Percentiles rank a stretch among this genome's conserved stretches.
Evolutionary conservation across 2,888 invertebrate species (phyloP).

Genomic region (Polydrusus tereticollis): DNA sequence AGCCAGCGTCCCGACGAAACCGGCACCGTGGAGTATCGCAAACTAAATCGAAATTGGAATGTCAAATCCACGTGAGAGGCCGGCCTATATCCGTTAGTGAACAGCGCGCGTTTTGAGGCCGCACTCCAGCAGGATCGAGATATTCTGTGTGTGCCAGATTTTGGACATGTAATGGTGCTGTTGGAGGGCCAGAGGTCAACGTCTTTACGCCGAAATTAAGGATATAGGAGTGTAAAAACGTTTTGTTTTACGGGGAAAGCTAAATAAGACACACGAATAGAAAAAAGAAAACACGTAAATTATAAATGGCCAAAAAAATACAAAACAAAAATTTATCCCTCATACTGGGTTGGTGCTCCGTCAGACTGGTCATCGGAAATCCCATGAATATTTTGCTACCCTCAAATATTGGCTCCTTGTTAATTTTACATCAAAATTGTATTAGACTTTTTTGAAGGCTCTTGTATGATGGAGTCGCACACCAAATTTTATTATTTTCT

Average conservation of each 20-base stretch:
- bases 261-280: not conserved
- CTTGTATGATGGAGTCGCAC: too few relatives aligned
- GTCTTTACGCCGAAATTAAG: not conserved
- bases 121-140: constrained; percentile 38
- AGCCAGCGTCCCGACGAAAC: constrained; percentile 37
- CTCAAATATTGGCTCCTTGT: too few relatives aligned
- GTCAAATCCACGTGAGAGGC: constrained; percentile 71
- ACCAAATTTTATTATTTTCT: too few relatives aligned
- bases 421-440: too few relatives aligned
- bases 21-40: constrained; percentile 39
- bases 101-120: constrained; percentile 38
- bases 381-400: too few relatives aligned
- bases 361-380: too few relatives aligned
- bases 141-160: constrained; percentile 20
- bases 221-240: not conserved
- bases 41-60: constrained; percentile 72
- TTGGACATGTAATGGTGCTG: constrained; percentile 2
- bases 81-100: constrained; percentile 43
- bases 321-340: too few relatives aligned
- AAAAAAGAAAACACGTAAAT: too few relatives aligned
- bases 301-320: too few relatives aligned
- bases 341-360: too few relatives aligned
- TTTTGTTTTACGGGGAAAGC: too few relatives aligned
- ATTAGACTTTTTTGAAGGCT: too few relatives aligned
- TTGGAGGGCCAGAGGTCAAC: constrained; percentile 18